phyloP scores from a whole-genome alignment of 2,888 invertebrate species.

The Nymphalis c-album region DNA sequence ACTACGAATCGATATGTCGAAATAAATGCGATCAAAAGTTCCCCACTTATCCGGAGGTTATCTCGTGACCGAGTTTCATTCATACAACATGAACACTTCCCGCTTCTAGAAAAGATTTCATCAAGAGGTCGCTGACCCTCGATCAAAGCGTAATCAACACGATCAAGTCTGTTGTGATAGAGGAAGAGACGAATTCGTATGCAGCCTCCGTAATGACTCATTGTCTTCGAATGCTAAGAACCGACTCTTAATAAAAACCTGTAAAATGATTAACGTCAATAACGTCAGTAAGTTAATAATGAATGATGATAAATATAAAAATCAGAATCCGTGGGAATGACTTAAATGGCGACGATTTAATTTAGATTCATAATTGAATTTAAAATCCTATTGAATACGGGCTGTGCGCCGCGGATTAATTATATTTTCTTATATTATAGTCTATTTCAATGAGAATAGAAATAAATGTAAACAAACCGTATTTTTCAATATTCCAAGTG shows the following conservation, averaged over 20 bases:
- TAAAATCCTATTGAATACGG: no score
- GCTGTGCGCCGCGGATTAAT: no score
- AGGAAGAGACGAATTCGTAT: slow-evolving; percentile 24
- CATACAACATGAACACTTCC: slow-evolving; percentile 29
- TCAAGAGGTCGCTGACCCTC: slow-evolving; percentile 23
- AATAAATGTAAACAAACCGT: no score
- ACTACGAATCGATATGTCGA: slow-evolving; percentile 12
- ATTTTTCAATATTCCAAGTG: no score
- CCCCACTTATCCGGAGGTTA: slow-evolving; percentile 26
- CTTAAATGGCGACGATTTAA: background rate
- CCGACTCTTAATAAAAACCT: background rate
- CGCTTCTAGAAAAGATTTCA: slow-evolving; percentile 28
- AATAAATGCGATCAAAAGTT: slow-evolving; percentile 14
- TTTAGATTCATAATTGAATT: background rate
- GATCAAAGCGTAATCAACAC: slow-evolving; percentile 31
- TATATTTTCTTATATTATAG: no score
- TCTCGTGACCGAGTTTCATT: slow-evolving; percentile 33
- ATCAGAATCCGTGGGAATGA: background rate
- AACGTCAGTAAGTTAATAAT: background rate
- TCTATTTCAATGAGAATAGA: no score
- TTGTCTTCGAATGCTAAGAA: slow-evolving; percentile 18
- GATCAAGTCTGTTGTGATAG: slow-evolving; percentile 27
- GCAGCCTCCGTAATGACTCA: slow-evolving; percentile 27
- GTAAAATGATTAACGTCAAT: background rate
- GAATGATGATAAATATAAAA: background rate